These are phyloP conservation scores for Drosophila lini DNA, from an alignment of 1,140 invertebrate genomes.

Conservation along the genomic window DNA sequence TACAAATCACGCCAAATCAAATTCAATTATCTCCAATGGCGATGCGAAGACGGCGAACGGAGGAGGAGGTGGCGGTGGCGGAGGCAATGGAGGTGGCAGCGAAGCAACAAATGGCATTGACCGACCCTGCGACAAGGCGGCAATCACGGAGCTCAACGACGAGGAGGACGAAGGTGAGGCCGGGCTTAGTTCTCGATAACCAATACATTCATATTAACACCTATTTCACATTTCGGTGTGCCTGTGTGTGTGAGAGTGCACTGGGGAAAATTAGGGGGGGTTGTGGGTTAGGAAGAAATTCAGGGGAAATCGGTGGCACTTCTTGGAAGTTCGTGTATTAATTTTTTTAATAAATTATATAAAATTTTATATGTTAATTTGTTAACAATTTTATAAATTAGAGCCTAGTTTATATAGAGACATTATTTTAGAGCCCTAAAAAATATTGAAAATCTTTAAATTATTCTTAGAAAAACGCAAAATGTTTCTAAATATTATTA, in stretches of 20 bases:
- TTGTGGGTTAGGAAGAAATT: not conserved
- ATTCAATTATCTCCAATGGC: constrained; percentile 80
- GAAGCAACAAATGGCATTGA: constrained; percentile 75
- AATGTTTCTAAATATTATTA: too few species aligned
- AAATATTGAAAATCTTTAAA: too few species aligned
- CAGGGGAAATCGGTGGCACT: rapidly evolving
- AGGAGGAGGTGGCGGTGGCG: constrained; percentile 1
- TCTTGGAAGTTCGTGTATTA: not conserved
- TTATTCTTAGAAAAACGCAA: too few species aligned
- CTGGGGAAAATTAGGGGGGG: not conserved
- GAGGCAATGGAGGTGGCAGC: constrained; percentile 5
- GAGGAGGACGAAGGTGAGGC: constrained; percentile 81
- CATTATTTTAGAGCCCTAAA: too few species aligned
- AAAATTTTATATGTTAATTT: not conserved
- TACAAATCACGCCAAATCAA: constrained; percentile 81
- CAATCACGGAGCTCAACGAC: constrained; percentile 75
- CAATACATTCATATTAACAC: constrained; percentile 42
- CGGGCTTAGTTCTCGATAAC: constrained; percentile 35
- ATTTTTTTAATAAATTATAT: not conserved
- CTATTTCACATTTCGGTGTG: constrained; percentile 54
- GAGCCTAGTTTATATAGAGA: too few species aligned
- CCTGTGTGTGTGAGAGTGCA: constrained; percentile 26
- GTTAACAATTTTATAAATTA: too few species aligned
- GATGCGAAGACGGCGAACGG: constrained; percentile 67
- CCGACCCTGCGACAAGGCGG: constrained; percentile 75